Base-by-base conservation (phyloP, 2,113 vertebrate species). In the Cranoglanis bouderius region DNA sequence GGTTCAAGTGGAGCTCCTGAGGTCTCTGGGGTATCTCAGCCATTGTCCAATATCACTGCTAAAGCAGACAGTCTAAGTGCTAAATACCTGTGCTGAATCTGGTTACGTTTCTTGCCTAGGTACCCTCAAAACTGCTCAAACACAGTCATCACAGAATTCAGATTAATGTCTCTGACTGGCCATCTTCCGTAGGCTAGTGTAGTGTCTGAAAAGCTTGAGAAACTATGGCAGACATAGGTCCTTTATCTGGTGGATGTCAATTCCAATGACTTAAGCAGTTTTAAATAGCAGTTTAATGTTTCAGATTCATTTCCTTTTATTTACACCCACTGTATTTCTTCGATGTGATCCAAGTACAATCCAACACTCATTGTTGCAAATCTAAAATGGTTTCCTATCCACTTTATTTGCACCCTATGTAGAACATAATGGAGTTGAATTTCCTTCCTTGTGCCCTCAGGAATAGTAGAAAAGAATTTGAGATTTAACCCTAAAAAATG, bases 21-120 rank as follows among this genome's bases (percentile, higher is more conserved):
- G 92, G 93, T 92, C 94, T 91, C 94, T 95, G 94, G 92, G 93
- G 91, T 94, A 92, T 94, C 92, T 94, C 93, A 95, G 92, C 87
- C 29, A 90, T 93, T 91, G 92, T 92, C 80, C 0, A 91, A 85
- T 85, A 77, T 67, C 26, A 77, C 84, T 88, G 91, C 83, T 49
- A 65, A 40, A 67, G 67, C 51, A 72, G 65, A 59, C 35, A 82
- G 32, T 16, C 67, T 18, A 67, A 67, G n/a, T 67, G 12, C 26
- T 63, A 29, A 63, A 63, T 63, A 63, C 26, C 53, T 18, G 26
- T 63, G 61, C 9, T 63, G 61, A 63, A 63, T 63, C 29, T 63
- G 61, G 57, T 24, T 21, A 29, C 2, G 26, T 63, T 63, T 63
- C 61, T 63, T 63, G 29, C 26, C 8, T 63, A 63, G 8, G 9